A percentile compares a stretch with the other conserved stretches of the same genome.
phyloP scores from a whole-genome alignment of 1,140 invertebrate genomes.

The Yoshiicerus persimilis region DNA sequence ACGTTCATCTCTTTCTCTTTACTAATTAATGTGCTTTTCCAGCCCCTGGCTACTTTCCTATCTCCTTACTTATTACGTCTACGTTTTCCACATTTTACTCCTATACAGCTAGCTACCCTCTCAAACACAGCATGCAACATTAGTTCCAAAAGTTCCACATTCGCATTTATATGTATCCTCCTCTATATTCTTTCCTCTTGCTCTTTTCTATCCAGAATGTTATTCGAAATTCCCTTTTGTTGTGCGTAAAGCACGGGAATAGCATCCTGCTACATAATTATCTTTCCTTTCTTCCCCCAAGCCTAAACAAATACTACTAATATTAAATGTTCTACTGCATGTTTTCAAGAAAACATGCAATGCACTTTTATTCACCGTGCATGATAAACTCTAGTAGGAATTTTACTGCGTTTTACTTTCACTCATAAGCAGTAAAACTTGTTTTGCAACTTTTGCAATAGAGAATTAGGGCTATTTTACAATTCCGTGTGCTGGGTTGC shows the following conservation, averaged over 20 bases:
- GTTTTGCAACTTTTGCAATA: background rate
- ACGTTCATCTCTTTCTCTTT: background rate
- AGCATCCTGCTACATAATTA: background rate
- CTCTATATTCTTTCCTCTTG: background rate
- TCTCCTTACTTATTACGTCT: background rate
- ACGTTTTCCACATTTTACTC: background rate
- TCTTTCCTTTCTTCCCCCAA: background rate
- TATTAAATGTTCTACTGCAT: background rate
- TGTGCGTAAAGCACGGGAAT: background rate
- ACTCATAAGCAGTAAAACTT: background rate
- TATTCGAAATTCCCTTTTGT: background rate
- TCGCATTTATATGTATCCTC: background rate
- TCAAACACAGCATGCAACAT: background rate
- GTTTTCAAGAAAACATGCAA: background rate
- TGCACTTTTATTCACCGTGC: background rate
- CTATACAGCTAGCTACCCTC: background rate
- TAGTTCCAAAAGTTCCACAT: background rate
- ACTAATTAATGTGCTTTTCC: background rate
- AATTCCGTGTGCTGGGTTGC: background rate
- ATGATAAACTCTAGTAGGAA: background rate
- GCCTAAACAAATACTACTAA: background rate
- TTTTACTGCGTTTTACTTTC: background rate
- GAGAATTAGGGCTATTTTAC: background rate
- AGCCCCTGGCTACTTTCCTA: background rate
- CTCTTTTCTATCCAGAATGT: background rate